Evolutionary conservation across 2,797 vertebrate species (phyloP), one percentile per base, ranked within the genome.

Genomic region (Atherinosoma microstoma): DNA sequence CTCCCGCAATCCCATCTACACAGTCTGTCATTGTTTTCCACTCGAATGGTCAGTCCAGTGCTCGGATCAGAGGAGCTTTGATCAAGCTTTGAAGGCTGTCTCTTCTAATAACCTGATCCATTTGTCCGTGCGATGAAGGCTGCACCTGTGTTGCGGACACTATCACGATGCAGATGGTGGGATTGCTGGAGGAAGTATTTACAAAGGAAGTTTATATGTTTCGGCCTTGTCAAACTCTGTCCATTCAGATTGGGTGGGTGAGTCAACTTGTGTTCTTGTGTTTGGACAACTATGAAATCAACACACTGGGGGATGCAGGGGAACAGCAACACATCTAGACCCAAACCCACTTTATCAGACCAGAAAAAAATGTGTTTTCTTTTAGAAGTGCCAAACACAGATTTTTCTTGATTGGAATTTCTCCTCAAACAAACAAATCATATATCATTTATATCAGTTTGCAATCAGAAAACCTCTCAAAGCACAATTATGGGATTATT

Each of bases 1-100:
- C 47, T 0, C 1, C 64, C 20, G 67, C 56, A 59, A 64, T 64
- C 69, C 30, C 67, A 27, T 11, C 36, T 74, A 1, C 73, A 5
- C 45, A 12, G 29, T 47, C 59, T 29, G 47, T 62, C 67, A 27
- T 60, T 20, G 70, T 69, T 78, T 84, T 38, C 77, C 60, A 66
- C 53, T 35, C 7, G 64, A 61, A 67, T 58, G 84, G 84, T 79
- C 76, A 16, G 82, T 78, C 63, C 60, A n/a, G 71, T 3, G 12
- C 45, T 64, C 2, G 27, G 82, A 78, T 84, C 82, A 76, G 82
- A 88, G 82, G 53, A 24, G 85, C 86, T 89, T 87, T 89, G 89
- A 92, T 93, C 88, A 85, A 62, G 73, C 59, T 79, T 73, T 79
- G 84, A 79, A 69, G 70, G 60, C 70, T 47, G 73, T 86, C 85